These are phyloP conservation scores for Merluccius polli DNA, from an alignment of 2,797 vertebrate genomes.

Conservation along the genomic window DNA sequence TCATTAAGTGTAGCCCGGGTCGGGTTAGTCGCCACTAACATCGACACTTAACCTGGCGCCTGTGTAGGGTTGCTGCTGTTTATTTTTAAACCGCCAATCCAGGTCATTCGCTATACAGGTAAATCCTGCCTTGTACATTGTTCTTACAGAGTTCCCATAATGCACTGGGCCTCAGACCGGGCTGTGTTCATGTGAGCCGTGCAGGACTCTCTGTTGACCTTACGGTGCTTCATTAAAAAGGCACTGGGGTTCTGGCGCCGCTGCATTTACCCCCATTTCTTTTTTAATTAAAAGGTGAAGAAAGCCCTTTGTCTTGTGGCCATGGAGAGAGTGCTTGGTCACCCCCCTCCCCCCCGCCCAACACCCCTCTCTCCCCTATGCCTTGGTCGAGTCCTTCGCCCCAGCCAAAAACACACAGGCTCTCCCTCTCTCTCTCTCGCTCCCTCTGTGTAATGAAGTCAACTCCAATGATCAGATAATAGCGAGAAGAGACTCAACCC, in stretches of 20 bases:
- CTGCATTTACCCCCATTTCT: conserved; percentile 65
- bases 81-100: too few relatives aligned
- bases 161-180: conserved; percentile 12
- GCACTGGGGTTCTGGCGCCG: conserved; percentile 61
- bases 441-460: too few relatives aligned
- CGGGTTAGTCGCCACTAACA: too few relatives aligned
- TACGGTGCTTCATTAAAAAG: conserved; percentile 68
- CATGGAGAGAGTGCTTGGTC: conserved; percentile 43
- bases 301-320: conserved; percentile 68
- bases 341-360: conserved; percentile 41
- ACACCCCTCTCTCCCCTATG: conserved; percentile 40
- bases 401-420: too few relatives aligned
- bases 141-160: conserved; percentile 41
- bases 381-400: neutral
- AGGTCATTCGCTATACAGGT: too few relatives aligned
- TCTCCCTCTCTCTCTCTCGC: too few relatives aligned
- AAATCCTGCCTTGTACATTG: too few relatives aligned
- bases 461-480: too few relatives aligned
- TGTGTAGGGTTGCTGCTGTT: too few relatives aligned
- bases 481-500: neutral
- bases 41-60: too few relatives aligned
- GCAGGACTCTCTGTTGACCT: conserved; percentile 69
- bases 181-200: conserved; percentile 48
- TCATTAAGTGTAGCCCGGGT: too few relatives aligned
- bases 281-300: conserved; percentile 78